These are phyloP conservation scores for Coelogynopora nodosa DNA, from an alignment of 2,888 invertebrate genomes.

Conservation along the genomic window DNA sequence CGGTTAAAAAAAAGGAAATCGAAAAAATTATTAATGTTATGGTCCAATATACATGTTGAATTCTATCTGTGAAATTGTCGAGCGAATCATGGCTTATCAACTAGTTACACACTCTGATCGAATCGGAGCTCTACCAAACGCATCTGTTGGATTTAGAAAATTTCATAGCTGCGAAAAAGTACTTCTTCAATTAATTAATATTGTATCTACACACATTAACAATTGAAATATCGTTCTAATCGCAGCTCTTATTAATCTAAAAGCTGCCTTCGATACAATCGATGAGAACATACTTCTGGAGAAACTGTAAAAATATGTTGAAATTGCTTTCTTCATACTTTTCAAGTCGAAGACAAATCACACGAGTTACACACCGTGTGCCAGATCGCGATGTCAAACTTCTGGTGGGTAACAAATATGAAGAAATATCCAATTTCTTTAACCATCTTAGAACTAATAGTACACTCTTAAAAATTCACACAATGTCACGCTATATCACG, in stretches of 20 bases:
- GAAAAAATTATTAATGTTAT: background rate
- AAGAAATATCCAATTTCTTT: too few relatives aligned
- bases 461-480: too few relatives aligned
- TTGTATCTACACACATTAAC: conserved; percentile 3
- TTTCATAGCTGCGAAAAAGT: background rate
- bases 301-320: background rate
- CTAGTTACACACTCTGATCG: background rate
- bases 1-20: background rate
- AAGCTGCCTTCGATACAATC: background rate
- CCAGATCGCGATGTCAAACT: too few relatives aligned
- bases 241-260: conserved; percentile 8
- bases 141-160: background rate
- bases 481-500: too few relatives aligned
- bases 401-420: too few relatives aligned
- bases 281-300: background rate
- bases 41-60: background rate
- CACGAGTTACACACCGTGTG: too few relatives aligned
- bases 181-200: conserved; percentile 2
- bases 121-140: background rate
- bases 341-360: conserved; percentile 5
- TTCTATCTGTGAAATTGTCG: background rate
- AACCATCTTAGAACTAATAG: too few relatives aligned
- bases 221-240: conserved; percentile 23
- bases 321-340: background rate
- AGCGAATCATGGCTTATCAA: background rate